These are phyloP conservation scores for Hyles lineata DNA, from an alignment of 2,888 invertebrate genomes.

Conservation along the genomic window DNA sequence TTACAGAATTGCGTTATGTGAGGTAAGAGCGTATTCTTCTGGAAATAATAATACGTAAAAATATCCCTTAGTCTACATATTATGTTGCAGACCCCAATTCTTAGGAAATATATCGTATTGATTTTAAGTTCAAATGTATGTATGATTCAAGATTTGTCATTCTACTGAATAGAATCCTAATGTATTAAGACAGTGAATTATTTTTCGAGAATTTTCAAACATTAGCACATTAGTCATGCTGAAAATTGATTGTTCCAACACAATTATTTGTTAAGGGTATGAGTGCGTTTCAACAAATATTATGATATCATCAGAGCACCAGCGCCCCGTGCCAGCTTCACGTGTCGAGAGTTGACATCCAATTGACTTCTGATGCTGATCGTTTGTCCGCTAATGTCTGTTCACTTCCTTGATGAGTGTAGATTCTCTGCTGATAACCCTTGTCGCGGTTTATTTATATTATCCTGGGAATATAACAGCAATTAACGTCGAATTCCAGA, in stretches of 20 bases:
- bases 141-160: not conserved
- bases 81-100: too few relatives aligned
- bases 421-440: conserved; percentile 7
- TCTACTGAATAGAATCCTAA: not conserved
- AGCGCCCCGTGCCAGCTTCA: not conserved
- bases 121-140: not conserved
- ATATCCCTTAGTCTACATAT: too few relatives aligned
- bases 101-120: too few relatives aligned
- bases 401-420: conserved; percentile 12
- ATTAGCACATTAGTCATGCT: not conserved
- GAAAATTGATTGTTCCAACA: not conserved
- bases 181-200: not conserved
- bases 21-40: too few relatives aligned
- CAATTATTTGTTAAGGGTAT: not conserved
- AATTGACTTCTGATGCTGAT: conserved; percentile 18
- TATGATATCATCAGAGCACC: not conserved
- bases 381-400: not conserved
- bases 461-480: not conserved
- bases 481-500: too few relatives aligned
- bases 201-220: not conserved
- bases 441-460: not conserved
- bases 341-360: conserved; percentile 9
- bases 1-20: too few relatives aligned
- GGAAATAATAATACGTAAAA: too few relatives aligned
- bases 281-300: not conserved